A percentile compares a stretch with the other conserved stretches of the same genome.
Evolutionary conservation across 2,113 vertebrate genomes (phyloP).

Genomic region (Istiophorus platypterus): DNA sequence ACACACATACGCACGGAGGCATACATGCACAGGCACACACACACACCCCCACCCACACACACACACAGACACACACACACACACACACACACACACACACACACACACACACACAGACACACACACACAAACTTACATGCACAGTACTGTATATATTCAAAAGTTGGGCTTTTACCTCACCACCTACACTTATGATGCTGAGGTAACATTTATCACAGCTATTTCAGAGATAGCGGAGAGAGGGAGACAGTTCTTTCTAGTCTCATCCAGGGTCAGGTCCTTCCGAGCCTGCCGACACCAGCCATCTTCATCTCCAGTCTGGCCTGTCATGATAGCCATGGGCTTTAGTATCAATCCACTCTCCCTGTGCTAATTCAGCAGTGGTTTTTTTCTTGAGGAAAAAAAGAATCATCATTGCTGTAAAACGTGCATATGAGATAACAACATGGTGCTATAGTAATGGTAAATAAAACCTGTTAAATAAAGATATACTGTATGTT

Average conservation of each 20-base stretch:
- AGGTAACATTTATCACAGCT: slow-evolving; percentile 57
- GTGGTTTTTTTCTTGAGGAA: not conserved
- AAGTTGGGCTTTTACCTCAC: slow-evolving; percentile 21
- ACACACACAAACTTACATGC: slow-evolving; percentile 5
- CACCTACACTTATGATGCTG: slow-evolving; percentile 48
- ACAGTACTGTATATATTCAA: slow-evolving; percentile 23
- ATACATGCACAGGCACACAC: slow-evolving; percentile 15
- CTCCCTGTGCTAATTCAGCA: slow-evolving; percentile 27
- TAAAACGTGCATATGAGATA: slow-evolving; percentile 28
- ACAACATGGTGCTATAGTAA: not conserved
- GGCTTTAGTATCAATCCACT: slow-evolving; percentile 6
- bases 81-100: slow-evolving; percentile 27
- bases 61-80: slow-evolving; percentile 17
- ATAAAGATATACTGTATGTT: not conserved
- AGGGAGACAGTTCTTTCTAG: slow-evolving; percentile 39
- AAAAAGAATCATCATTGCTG: not conserved
- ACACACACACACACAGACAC: slow-evolving; percentile 27
- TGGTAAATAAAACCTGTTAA: slow-evolving; percentile 4
- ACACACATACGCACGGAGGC: too few species aligned
- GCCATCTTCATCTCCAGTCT: slow-evolving; percentile 46
- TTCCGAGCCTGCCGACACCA: slow-evolving; percentile 50
- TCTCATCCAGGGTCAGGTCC: slow-evolving; percentile 56
- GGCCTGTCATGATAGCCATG: slow-evolving; percentile 31
- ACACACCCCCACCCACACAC: slow-evolving; percentile 23
- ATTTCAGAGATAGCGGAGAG: slow-evolving; percentile 46